Conservation (phyloP, 2,888 invertebrate species). For the Cylloceria caligata region DNA sequence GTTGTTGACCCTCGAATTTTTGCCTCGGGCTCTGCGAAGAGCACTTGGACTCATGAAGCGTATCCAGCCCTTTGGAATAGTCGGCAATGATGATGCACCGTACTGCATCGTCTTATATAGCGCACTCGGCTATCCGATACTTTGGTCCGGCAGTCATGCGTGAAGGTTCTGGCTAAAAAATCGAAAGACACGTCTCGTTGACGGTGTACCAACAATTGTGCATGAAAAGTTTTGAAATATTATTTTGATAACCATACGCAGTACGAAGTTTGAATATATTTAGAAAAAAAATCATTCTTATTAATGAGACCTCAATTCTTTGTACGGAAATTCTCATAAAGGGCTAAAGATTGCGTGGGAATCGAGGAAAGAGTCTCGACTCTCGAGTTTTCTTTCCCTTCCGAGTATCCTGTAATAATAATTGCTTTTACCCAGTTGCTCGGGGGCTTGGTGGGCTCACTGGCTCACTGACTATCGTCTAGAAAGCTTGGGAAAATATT, state of each 20-base stretch:
- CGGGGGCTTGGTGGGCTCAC: conserved; percentile 20
- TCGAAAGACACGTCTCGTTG: too few relatives aligned
- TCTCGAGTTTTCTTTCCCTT: conserved; percentile 67
- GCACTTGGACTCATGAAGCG: background rate
- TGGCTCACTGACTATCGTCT: conserved; percentile 61
- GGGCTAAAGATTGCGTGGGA: conserved; percentile 70
- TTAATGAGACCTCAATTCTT: too few relatives aligned
- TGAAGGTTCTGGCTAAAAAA: background rate
- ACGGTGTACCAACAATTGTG: too few relatives aligned
- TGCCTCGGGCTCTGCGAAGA: background rate
- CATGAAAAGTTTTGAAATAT: background rate
- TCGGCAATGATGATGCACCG: background rate
- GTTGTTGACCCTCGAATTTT: conserved; percentile 2
- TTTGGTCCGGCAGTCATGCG: background rate
- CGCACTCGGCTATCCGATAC: background rate
- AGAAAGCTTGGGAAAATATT: conserved; percentile 77
- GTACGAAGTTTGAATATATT: too few relatives aligned
- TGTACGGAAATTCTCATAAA: conserved; percentile 48
- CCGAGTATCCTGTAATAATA: conserved; percentile 67
- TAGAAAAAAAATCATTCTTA: too few relatives aligned
- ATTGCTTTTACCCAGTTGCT: conserved; percentile 66
- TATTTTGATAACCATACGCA: conserved; percentile 17
- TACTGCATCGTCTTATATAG: background rate
- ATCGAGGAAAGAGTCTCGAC: conserved; percentile 53
- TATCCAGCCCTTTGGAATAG: background rate